Conservation (phyloP, 2,888 invertebrate genomes). For the Cephus runcator region DNA sequence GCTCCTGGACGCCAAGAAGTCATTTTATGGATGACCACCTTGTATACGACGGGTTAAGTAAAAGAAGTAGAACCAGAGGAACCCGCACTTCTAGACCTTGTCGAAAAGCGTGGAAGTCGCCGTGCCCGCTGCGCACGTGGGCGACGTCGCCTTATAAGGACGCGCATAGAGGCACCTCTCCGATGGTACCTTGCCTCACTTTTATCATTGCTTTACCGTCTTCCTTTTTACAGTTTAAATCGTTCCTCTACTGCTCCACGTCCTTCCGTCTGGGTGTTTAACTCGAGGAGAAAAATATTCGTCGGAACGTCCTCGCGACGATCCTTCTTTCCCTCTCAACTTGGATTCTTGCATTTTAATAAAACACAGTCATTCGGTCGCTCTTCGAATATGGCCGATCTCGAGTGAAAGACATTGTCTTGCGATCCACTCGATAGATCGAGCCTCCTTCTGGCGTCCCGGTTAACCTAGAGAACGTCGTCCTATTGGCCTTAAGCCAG, state of each 20-base stretch:
- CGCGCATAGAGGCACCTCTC: constrained; percentile 33
- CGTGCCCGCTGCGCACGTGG: constrained; percentile 41
- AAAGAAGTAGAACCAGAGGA: constrained; percentile 15
- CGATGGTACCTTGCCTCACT: constrained; percentile 29
- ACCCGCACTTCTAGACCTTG: constrained; percentile 32
- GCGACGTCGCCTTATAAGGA: constrained; percentile 55
- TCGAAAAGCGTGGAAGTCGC: constrained; percentile 38
- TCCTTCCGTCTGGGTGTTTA: background rate
- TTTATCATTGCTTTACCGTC: constrained; percentile 18
- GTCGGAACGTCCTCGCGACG: background rate
- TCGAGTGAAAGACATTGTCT: background rate
- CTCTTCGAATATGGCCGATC: background rate
- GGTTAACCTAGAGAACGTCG: background rate
- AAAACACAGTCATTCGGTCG: background rate
- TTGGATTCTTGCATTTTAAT: background rate
- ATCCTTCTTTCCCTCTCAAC: background rate
- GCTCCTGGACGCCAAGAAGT: background rate
- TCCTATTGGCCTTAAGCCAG: background rate
- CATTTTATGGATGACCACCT: background rate
- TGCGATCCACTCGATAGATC: background rate
- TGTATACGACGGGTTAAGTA: constrained; percentile 8
- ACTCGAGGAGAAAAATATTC: no score
- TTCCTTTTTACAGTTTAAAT: background rate
- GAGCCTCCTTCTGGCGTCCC: background rate
- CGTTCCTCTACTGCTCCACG: background rate